Base-by-base conservation (phyloP, 2,113 vertebrate species). In the Sarotherodon lohbergeri region DNA sequence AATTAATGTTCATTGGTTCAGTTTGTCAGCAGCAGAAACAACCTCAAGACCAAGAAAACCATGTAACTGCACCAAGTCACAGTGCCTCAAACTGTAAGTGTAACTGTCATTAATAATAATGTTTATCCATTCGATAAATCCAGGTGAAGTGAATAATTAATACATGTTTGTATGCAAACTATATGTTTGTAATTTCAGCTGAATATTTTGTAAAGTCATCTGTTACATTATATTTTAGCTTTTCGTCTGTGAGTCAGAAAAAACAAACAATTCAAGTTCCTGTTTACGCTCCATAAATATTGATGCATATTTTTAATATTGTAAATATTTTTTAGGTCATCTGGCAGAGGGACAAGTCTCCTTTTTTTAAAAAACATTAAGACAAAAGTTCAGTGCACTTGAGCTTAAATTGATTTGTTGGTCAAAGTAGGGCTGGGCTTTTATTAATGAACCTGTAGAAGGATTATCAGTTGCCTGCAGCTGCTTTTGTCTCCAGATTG, bases 11-110 rank as follows among this genome's bases (percentile, higher is more conserved):
- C 2, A 3, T 63, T 43, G 12, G 11, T 46, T 88, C 36, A 97
- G 97, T 48, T 90, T 96, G 73, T 97, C 98, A 54, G 90, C 98
- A 29, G 96, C 98, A 27, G 99, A 99, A 84, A 96, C 98, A 22
- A 96, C 97, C 48, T 98, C 98, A 34, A 97, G 99, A 16, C 98
- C 97, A 22, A 97, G 99, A 92, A 99, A 99, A 94, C 99, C 99
- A 1, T 99, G 99, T 91, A 99, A 99, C 94, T 99, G 99, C 96
- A 99, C 99, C 63, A 99, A 99, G 93, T 99, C 99, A 0, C 96
- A 99, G 43, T 99, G 99, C 94, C 96, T 99, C 88, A 99, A 99
- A 94, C 90, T 99, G 99, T 99, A 96, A 98, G 99, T 98, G 86
- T 4, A 29, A 41, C 41, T 7, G 4, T 9, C 1, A 9, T 27